Base-by-base conservation (phyloP, 2,113 vertebrate genomes). In the Procapra przewalskii region DNA sequence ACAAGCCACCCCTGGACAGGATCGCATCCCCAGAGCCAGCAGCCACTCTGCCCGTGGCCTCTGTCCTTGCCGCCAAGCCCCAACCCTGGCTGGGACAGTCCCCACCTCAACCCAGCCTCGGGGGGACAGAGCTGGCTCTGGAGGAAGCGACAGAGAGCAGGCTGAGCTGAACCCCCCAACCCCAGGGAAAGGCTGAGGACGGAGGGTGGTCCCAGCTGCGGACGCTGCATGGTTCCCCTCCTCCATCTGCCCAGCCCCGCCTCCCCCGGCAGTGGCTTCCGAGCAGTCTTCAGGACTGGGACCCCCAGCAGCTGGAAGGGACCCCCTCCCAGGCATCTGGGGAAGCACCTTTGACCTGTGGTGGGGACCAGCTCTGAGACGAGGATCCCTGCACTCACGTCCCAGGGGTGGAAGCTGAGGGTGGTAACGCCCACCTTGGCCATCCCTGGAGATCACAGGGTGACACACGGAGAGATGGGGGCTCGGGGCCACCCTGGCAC, bases 71-170 rank as follows among this genome's bases (percentile, higher is more conserved):
- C 1, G 0, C 12, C 0, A 43, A 54, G 13, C 29, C 13, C 11
- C 0, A 1, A 0, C 43, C 33, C 36, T 11, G 11, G 3, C 15
- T 3, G 59, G 59, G 3, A 0, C 77, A 4, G 2, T 14, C 19
- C 16, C 23, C 9, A 1, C 4, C 5, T 33, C 17, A 7, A 1
- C 11, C 21, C 75, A 6, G 16, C 0, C 48, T 21, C 25, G 0
- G 0, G 40, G 3, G 7, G 13, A 23, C 87, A 16, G 3, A 40
- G 52, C 40, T 13, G 52, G 19, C 3, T 12, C 40, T 4, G 48
- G 33, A 25, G 40, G 60, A 59, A 31, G 5, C 0, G 3, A 9
- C 10, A 8, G 1, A 36, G 40, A 11, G 3, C 25, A 3, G 50
- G 36, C 57, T 16, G 45, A 8, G 55, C 12, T 0, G 27, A 21